Evolutionary conservation across 2,113 vertebrate genomes (phyloP).

Genomic region (Todiramphus saurophagus): DNA sequence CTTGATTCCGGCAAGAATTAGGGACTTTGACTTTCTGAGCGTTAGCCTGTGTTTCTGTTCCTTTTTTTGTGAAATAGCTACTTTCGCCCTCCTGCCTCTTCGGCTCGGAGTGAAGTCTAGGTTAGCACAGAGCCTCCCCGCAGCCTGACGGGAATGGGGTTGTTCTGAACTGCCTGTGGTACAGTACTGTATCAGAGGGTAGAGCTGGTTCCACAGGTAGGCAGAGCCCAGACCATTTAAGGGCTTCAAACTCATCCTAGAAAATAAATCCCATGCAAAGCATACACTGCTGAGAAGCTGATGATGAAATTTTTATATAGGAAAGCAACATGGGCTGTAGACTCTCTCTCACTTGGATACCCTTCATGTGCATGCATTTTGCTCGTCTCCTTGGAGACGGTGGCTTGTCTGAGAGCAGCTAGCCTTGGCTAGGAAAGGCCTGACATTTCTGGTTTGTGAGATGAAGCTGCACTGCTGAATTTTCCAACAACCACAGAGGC

Average conservation of each 20-base stretch:
- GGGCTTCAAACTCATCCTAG: neutral
- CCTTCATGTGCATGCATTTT: slow-evolving; percentile 36
- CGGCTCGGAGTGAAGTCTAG: neutral
- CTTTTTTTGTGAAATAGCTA: neutral
- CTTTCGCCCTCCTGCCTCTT: neutral
- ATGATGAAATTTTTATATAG: slow-evolving; percentile 9
- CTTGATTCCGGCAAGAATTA: neutral
- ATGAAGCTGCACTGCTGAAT: slow-evolving; percentile 18
- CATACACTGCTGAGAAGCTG: neutral
- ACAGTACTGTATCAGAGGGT: rapidly evolving
- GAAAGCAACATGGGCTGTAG: neutral
- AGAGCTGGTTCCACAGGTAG: neutral
- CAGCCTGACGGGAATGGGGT: rapidly evolving
- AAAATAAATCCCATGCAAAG: neutral
- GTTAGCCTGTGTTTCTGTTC: neutral
- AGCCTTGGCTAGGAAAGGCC: slow-evolving; percentile 55
- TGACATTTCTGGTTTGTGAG: slow-evolving; percentile 46
- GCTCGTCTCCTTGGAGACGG: slow-evolving; percentile 62
- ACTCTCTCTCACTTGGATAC: slow-evolving; percentile 47
- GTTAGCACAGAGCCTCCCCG: neutral
- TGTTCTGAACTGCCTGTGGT: neutral
- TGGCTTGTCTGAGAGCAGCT: slow-evolving; percentile 49
- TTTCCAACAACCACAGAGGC: neutral
- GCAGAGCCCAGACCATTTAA: neutral
- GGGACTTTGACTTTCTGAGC: neutral